A percentile compares a stretch with the other conserved stretches of the same genome.
These are phyloP conservation scores for Syngnathus floridae DNA, from an alignment of 2,113 vertebrate species.

Conservation along the genomic window DNA sequence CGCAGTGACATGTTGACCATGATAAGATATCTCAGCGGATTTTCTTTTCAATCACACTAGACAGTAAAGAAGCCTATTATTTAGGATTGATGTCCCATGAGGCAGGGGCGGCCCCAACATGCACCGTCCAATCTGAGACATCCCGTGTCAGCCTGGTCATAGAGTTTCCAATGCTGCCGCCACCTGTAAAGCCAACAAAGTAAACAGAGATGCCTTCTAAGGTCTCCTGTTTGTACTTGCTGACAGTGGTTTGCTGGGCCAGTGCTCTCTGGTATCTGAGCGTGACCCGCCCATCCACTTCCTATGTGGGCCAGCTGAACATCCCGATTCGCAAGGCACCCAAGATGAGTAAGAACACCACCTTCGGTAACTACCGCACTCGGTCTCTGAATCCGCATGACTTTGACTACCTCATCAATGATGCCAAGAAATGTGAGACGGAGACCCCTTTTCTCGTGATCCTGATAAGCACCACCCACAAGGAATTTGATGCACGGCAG, in stretches of 20 bases:
- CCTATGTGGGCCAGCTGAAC: conserved; percentile 80
- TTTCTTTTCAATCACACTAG: conserved; percentile 23
- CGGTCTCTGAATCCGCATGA: conserved; percentile 93
- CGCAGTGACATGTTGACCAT: conserved; percentile 11
- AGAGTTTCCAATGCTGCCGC: conserved; percentile 29
- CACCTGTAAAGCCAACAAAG: conserved; percentile 52
- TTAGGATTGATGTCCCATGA: conserved; percentile 52
- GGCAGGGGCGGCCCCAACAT: conserved; percentile 71
- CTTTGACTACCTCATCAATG: conserved; percentile 91
- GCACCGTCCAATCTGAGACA: conserved; percentile 53
- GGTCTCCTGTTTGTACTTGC: conserved; percentile 90
- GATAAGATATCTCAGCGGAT: conserved; percentile 17
- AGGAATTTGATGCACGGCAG: conserved; percentile 97
- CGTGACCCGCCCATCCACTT: conserved; percentile 84
- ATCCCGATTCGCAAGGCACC: conserved; percentile 71
- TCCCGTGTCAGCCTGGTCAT: conserved; percentile 54
- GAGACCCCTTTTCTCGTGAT: conserved; percentile 86
- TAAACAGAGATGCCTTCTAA: conserved; percentile 88
- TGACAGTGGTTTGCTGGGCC: conserved; percentile 98
- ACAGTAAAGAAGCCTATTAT: conserved; percentile 11
- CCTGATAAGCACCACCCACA: conserved; percentile 97
- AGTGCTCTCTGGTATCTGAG: conserved; percentile 97
- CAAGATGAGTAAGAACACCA: conserved; percentile 76
- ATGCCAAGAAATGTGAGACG: conserved; percentile 88
- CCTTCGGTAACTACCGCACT: conserved; percentile 89